Evolutionary conservation across 2,113 vertebrate genomes (phyloP).

Genomic region (Bucco capensis): DNA sequence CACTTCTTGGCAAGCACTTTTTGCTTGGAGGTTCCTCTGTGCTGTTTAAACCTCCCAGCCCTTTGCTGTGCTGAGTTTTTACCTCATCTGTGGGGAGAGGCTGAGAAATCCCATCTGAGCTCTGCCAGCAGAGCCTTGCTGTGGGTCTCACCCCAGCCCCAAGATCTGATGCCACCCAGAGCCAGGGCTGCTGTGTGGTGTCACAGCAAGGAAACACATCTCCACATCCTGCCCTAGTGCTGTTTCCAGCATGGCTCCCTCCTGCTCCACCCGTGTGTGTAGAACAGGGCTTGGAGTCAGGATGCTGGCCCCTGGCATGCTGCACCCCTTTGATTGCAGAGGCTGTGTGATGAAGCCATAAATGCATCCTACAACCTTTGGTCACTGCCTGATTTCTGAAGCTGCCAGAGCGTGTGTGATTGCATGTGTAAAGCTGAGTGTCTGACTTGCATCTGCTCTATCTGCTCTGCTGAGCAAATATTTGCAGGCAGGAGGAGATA

Average conservation of each 20-base stretch:
- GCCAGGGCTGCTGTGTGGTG: neutral
- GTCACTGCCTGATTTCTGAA: fast-evolving
- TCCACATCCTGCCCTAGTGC: fast-evolving
- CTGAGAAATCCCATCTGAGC: neutral
- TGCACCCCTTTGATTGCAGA: fast-evolving
- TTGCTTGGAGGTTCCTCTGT: neutral
- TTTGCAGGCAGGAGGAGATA: slow-evolving; percentile 10
- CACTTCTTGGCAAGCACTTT: neutral
- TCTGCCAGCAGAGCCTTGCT: neutral
- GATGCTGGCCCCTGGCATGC: fast-evolving
- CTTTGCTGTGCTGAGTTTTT: neutral
- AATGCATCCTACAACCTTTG: neutral
- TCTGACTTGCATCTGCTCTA: neutral
- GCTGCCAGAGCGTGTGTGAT: fast-evolving
- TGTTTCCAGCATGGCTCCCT: fast-evolving
- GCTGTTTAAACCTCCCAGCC: neutral
- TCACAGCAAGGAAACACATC: neutral
- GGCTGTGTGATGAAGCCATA: neutral
- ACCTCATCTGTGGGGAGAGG: fast-evolving
- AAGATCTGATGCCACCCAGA: too few species aligned
- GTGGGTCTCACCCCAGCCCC: neutral
- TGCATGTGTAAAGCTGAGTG: neutral
- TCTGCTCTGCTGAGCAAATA: slow-evolving; percentile 25
- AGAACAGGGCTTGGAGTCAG: fast-evolving
- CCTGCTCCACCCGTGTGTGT: neutral